Evolutionary conservation across 2,888 invertebrate species (phyloP).

Genomic region (Chouioia cunea): DNA sequence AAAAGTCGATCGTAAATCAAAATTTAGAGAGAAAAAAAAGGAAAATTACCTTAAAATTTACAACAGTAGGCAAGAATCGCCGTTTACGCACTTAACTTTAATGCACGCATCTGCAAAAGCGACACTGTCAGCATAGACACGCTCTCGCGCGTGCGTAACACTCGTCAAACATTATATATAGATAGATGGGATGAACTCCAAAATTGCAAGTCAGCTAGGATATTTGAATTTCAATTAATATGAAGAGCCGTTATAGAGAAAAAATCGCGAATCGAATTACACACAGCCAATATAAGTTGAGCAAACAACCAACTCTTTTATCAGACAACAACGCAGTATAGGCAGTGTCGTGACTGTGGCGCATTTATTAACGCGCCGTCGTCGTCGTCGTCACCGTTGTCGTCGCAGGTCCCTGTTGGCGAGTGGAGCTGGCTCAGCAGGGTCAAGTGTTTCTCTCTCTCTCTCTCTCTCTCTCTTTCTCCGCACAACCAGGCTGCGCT

Average conservation of each 20-base stretch:
- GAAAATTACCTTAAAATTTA: too few species aligned
- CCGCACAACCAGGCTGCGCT: conserved; percentile 31
- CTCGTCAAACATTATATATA: too few species aligned
- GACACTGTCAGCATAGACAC: too few species aligned
- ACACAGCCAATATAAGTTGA: background rate
- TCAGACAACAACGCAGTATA: conserved; percentile 48
- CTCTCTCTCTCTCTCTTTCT: conserved; percentile 42
- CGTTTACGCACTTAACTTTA: too few species aligned
- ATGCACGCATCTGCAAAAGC: too few species aligned
- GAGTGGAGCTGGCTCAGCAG: conserved; percentile 62
- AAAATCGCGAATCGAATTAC: background rate
- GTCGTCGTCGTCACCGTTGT: conserved; percentile 48
- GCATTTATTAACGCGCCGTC: conserved; percentile 63
- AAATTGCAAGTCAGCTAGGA: too few species aligned
- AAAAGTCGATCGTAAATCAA: too few species aligned
- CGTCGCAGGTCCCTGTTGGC: background rate
- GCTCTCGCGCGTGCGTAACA: too few species aligned
- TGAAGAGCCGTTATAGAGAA: background rate
- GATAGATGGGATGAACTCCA: too few species aligned
- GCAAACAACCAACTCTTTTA: background rate
- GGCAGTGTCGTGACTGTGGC: conserved; percentile 25
- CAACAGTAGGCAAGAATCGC: too few species aligned
- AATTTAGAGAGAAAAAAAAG: too few species aligned
- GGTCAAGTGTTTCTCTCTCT: conserved; percentile 60
- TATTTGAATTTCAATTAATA: conserved; percentile 3